Base-by-base conservation (phyloP, 2,888 invertebrate genomes). In the Ophion ellenae region DNA sequence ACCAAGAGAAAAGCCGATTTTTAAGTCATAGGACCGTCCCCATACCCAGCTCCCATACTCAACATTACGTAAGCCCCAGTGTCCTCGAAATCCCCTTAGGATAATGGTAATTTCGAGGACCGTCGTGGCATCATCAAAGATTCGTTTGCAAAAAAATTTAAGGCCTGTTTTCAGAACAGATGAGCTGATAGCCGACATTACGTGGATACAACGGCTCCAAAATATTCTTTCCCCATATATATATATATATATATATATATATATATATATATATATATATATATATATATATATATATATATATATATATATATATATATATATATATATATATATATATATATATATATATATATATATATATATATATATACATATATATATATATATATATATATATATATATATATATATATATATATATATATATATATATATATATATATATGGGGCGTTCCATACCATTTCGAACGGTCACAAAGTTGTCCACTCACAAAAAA, bases 231-330 rank as follows among this genome's bases (percentile, higher is more conserved):
- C 17, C 17, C 53, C 1, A 40, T 40, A 79, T 78, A 45, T 71
- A 78, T 66, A 69, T 75, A n/a, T 69, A 47, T 24, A 66, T 64
- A 45, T 59, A 53, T 53, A 66, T 45, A 40, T 32, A 14, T 28
- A 14, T 11, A 64, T 28, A 24, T 4, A 64, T 10, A 66, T 17
- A 66, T 28, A 40, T 24, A 24, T 24, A 24, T 24, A 24, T 24
- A 24, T 24, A 24, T 24, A 24, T 24, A 24, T 24, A 24, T 24
- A 24, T 24, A 24, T 24, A 24, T 24, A 24, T 24, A 24, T 24
- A 24, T 24, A 24, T 24, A 24, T 24, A 24, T 24, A 24, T 24
- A 24, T 24, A 24, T 24, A 24, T 24, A 24, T 24, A 24, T 24
- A 24, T 24, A 24, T 24, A 24, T 24, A 24, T 24, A 24, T 24